Conservation (phyloP, 2,797 vertebrate species). For the Novumbra hubbsi region DNA sequence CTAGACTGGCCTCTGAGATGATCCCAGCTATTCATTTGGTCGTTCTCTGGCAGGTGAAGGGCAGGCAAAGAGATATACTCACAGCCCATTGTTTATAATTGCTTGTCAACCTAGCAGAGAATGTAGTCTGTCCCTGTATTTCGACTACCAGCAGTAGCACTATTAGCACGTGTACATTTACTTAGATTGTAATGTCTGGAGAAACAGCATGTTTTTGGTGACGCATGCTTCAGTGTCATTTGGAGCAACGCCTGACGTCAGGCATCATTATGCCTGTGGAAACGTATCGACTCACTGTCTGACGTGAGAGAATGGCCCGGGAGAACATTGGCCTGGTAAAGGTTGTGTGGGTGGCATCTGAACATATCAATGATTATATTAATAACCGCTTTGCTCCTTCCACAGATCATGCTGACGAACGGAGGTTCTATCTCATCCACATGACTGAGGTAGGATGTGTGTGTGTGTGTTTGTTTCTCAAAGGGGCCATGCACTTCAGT, state of each 20-base stretch:
- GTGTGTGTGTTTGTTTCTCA: conserved; percentile 32
- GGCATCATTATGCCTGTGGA: too few species aligned
- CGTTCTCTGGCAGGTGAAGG: conserved; percentile 8
- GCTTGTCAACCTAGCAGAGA: too few species aligned
- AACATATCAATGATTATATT: conserved; percentile 1
- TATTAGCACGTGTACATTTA: too few species aligned
- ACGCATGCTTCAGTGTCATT: not conserved
- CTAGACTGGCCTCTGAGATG: not conserved
- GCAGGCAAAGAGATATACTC: too few species aligned
- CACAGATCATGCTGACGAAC: conserved; percentile 81
- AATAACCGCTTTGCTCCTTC: conserved; percentile 35
- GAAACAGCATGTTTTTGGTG: conserved; percentile 24
- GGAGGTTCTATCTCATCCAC: conserved; percentile 91
- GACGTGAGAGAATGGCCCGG: not conserved
- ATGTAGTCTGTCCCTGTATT: too few species aligned
- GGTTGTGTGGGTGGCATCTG: not conserved
- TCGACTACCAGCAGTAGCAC: too few species aligned
- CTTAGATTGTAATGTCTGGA: not conserved
- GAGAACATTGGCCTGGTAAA: not conserved
- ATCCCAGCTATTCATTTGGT: conserved; percentile 59
- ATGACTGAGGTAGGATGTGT: conserved; percentile 88
- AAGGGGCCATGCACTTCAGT: conserved; percentile 53
- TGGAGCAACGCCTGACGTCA: too few species aligned
- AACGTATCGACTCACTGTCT: conserved; percentile 17
- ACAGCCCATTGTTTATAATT: too few species aligned